Base-by-base conservation (phyloP, 2,888 invertebrate genomes). In the Cantharis rufa region DNA sequence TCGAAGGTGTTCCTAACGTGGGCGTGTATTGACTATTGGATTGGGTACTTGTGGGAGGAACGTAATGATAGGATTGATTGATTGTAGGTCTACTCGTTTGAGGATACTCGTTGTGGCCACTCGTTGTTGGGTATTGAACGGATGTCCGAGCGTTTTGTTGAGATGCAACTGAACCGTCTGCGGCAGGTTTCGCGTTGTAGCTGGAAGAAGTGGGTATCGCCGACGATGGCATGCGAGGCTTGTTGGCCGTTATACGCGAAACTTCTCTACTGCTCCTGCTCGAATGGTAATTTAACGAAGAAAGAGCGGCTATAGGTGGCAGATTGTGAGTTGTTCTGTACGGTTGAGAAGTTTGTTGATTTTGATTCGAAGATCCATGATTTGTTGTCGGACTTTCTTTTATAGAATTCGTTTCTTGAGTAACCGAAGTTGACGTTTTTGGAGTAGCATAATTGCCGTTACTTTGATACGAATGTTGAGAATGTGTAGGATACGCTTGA, bases 241-340 rank as follows among this genome's bases (percentile, higher is more conserved):
- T 83, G 21, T 81, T 68, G 71, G 75, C 80, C 21, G 82, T 66
- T 10, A 81, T 78, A 78, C 84, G 81, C 15, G 78, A 72, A 16
- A 84, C 81, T 74, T 88, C 87, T 63, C 86, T 81, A 61, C 82
- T 83, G 78, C 80, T 85, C 81, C 89, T 86, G 83, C 86, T 89
- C 80, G 89, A 87, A 86, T 89, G 89, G 81, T 90, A 90, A 81
- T 84, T 86, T 70, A 82, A 80, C 62, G 88, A 87, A 27, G 90
- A 89, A 16, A 90, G 84, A 0, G 89, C 87, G n/a, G 89, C 90
- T 63, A 90, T 90, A 1, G 90, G 90, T 18, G 90, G 90, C 72
- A 90, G 84, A 82, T 90, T 90, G 84, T 90, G 90, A 69, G 89
- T 88, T 18, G 87, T 88, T 76, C 84, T 83, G 70, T 84, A 82